Conservation (phyloP, 2,888 invertebrate species). For the Dryococelus australis region DNA sequence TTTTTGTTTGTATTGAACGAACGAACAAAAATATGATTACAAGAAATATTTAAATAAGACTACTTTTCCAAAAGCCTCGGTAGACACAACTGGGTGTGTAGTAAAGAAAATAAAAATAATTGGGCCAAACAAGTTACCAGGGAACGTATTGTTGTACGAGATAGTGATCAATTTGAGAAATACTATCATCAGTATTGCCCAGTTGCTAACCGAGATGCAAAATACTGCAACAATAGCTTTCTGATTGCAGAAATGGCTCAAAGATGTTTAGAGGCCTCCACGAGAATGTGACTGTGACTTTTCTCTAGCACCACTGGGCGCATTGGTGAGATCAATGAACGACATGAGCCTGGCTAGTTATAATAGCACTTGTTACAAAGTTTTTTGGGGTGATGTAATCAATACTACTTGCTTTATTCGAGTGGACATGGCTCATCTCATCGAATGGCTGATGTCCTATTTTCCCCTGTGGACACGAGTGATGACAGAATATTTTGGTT, state of each 20-base stretch:
- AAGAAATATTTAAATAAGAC: neutral
- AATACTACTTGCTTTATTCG: neutral
- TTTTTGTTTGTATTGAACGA: neutral
- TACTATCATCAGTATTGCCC: neutral
- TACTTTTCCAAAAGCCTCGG: neutral
- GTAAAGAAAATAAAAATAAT: neutral
- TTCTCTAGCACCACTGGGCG: neutral
- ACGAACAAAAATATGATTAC: neutral
- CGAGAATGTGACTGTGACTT: neutral
- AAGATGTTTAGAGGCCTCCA: neutral
- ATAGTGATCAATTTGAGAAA: neutral
- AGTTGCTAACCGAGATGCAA: neutral
- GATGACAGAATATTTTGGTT: neutral
- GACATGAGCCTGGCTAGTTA: neutral
- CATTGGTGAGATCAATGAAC: neutral
- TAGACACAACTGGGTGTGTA: neutral
- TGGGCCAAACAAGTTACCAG: neutral
- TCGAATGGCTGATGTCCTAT: neutral
- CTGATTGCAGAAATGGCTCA: neutral
- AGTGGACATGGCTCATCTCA: neutral
- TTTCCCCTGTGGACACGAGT: neutral
- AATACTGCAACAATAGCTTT: neutral
- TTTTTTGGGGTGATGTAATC: neutral
- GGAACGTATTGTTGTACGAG: neutral
- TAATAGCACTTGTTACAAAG: neutral